Conservation (phyloP, 2,113 vertebrate genomes). For the Esox niger region DNA sequence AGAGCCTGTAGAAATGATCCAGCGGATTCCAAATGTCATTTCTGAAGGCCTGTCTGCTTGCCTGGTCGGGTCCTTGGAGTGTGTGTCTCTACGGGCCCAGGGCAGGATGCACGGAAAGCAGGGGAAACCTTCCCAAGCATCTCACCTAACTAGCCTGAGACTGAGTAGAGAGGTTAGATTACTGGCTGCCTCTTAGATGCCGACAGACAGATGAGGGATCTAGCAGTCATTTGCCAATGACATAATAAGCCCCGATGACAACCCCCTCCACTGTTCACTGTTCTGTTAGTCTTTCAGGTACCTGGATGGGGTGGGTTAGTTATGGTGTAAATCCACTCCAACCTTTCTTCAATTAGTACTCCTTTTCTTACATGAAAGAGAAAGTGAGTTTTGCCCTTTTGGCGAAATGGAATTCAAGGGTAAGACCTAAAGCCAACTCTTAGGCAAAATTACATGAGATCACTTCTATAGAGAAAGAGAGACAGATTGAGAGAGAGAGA, state of each 20-base stretch:
- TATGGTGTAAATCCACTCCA: slow-evolving; percentile 16
- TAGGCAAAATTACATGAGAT: slow-evolving; percentile 39
- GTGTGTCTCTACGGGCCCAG: not conserved
- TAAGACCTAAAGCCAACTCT: slow-evolving; percentile 40
- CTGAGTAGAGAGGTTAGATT: too few species aligned
- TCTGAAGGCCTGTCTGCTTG: not conserved
- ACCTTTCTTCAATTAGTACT: slow-evolving; percentile 37
- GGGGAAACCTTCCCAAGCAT: not conserved
- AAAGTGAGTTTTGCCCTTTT: slow-evolving; percentile 10
- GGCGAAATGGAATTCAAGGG: slow-evolving; percentile 36
- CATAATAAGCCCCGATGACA: slow-evolving; percentile 7
- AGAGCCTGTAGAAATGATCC: slow-evolving; percentile 6
- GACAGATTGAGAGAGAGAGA: slow-evolving; percentile 8
- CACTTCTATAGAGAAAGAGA: slow-evolving; percentile 28
- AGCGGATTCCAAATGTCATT: slow-evolving; percentile 4
- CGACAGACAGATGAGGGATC: slow-evolving; percentile 1
- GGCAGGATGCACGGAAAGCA: not conserved
- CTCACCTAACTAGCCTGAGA: too few species aligned
- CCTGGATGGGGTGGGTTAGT: not conserved
- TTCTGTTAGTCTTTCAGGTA: not conserved
- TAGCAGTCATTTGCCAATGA: not conserved
- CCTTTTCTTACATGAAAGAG: slow-evolving; percentile 42
- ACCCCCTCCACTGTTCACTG: not conserved
- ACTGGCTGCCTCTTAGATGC: not conserved
- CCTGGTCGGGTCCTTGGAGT: not conserved